Percentiles rank a stretch among this genome's conserved stretches.
Conservation (phyloP, 2,113 vertebrate species). For the Arothron firmamentum region DNA sequence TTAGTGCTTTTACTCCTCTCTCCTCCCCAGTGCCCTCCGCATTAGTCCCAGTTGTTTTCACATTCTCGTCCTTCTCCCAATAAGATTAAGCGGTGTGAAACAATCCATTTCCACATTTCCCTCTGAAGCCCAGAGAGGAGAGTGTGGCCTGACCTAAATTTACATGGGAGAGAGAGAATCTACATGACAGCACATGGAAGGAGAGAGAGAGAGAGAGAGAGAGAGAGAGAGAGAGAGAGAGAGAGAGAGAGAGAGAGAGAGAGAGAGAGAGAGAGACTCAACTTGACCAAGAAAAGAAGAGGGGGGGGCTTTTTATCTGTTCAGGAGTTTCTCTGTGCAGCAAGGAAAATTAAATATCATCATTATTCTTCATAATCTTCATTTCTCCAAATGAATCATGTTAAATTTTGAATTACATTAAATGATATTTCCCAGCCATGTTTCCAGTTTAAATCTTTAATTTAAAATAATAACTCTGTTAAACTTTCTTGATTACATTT, state of each 20-base stretch:
- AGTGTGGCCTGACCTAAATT: constrained; percentile 79
- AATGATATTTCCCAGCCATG: neutral
- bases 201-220: constrained; percentile 52
- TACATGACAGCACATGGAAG: constrained; percentile 74
- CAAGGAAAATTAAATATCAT: constrained; percentile 26
- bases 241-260: constrained; percentile 54
- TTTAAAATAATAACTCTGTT: neutral
- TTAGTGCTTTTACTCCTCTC: constrained; percentile 5
- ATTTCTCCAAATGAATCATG: constrained; percentile 8
- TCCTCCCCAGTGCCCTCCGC: constrained; percentile 11
- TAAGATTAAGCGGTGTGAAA: constrained; percentile 72
- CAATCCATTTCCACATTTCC: constrained; percentile 65
- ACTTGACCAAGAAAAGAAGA: constrained; percentile 20
- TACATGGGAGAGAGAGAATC: constrained; percentile 74
- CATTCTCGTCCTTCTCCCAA: constrained; percentile 50
- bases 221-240: constrained; percentile 49
- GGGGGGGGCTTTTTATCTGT: constrained; percentile 26
- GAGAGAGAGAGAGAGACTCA: no score
- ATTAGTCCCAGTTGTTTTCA: constrained; percentile 48
- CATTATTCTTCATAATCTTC: neutral
- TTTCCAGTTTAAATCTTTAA: neutral
- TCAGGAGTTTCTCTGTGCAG: constrained; percentile 36
- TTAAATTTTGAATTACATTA: neutral
- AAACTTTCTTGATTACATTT: neutral
- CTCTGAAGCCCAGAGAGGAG: constrained; percentile 60